These are phyloP conservation scores for Channallabes apus DNA, from an alignment of 2,797 vertebrate species.

Conservation along the genomic window DNA sequence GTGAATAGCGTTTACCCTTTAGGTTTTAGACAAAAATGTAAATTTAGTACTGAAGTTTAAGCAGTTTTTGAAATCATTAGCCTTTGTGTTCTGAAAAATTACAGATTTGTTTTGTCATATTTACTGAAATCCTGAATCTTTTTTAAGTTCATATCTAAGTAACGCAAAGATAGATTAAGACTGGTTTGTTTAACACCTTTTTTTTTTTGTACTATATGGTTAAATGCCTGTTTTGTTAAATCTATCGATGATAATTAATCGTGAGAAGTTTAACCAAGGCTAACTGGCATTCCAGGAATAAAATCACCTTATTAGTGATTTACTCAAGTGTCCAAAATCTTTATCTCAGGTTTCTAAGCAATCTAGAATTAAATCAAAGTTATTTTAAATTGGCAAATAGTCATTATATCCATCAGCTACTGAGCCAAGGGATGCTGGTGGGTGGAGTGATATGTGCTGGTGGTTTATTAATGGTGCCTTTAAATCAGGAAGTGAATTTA, in stretches of 20 bases:
- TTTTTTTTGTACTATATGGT: too few species aligned
- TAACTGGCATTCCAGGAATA: not conserved
- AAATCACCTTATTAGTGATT: constrained; percentile 2
- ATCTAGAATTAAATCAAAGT: too few species aligned
- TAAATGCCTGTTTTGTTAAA: not conserved
- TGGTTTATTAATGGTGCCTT: constrained; percentile 26
- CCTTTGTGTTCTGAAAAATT: not conserved
- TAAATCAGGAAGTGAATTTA: constrained; percentile 4
- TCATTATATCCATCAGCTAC: not conserved
- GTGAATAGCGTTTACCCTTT: not conserved
- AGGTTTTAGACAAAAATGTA: not conserved
- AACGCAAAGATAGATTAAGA: not conserved
- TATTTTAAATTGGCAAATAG: too few species aligned
- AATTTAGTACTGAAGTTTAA: not conserved
- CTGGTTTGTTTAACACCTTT: not conserved
- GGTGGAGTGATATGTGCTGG: not conserved
- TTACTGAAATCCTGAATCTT: not conserved
- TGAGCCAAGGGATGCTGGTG: not conserved
- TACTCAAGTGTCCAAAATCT: not conserved
- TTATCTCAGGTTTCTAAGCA: not conserved
- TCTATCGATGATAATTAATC: not conserved
- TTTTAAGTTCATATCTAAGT: not conserved
- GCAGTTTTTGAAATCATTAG: not conserved
- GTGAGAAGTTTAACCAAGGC: not conserved
- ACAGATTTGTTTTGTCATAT: not conserved